phyloP scores from a whole-genome alignment of 2,888 invertebrate genomes.

The Mimas tiliae region DNA sequence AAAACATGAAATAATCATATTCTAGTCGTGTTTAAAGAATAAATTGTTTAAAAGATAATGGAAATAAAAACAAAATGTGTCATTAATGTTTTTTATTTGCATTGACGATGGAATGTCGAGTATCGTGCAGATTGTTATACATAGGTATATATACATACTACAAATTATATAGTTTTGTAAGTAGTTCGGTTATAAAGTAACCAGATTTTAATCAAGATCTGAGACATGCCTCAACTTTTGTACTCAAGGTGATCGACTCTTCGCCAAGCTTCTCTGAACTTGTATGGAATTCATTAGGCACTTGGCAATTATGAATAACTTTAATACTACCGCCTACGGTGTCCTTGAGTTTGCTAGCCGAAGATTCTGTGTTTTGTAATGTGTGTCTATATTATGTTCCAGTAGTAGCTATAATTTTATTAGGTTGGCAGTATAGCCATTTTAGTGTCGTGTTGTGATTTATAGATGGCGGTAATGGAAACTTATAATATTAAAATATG shows the following conservation, averaged over 20 bases:
- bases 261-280: slow-evolving; percentile 31
- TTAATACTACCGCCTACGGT: slow-evolving; percentile 9
- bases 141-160: neutral
- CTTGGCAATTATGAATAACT: slow-evolving; percentile 26
- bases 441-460: neutral
- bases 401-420: neutral
- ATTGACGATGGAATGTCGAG: neutral
- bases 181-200: neutral
- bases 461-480: neutral
- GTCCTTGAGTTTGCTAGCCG: slow-evolving; percentile 12
- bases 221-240: neutral
- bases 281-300: slow-evolving; percentile 31
- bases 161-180: neutral
- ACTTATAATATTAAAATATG: too few species aligned
- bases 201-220: slow-evolving; percentile 5
- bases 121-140: neutral
- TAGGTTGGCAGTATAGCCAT: neutral
- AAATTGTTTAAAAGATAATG: too few species aligned
- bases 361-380: slow-evolving; percentile 15
- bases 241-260: slow-evolving; percentile 34
- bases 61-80: neutral
- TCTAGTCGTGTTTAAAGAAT: neutral
- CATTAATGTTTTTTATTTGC: neutral
- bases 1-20: neutral
- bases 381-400: neutral